Evolutionary conservation across 2,888 invertebrate genomes (phyloP).

Genomic region (Tipula lateralis): DNA sequence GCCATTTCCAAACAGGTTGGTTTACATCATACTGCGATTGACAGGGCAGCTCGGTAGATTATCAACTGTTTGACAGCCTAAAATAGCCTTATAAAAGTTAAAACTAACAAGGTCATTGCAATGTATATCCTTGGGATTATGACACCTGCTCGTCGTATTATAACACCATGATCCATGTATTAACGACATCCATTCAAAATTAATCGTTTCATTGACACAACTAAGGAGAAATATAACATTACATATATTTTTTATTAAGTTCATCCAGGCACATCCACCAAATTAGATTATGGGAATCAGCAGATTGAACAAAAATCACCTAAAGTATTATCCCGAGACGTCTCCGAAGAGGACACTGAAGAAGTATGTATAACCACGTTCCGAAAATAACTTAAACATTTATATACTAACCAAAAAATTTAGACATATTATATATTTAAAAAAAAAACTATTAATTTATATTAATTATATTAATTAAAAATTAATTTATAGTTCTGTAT

Average conservation of each 20-base stretch:
- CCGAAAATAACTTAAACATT: neutral
- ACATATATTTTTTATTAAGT: neutral
- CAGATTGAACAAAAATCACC: neutral
- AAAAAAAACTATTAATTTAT: neutral
- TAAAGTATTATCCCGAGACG: neutral
- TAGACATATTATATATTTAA: neutral
- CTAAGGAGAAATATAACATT: neutral
- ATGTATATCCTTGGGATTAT: too few species aligned
- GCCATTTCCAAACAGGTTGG: too few species aligned
- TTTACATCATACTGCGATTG: too few species aligned
- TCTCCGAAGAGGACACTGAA: constrained; percentile 20
- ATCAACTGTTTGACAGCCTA: too few species aligned
- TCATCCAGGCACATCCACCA: neutral
- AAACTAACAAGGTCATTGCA: too few species aligned
- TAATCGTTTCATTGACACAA: neutral
- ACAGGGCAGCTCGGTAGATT: too few species aligned
- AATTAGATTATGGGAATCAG: neutral
- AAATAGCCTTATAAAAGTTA: too few species aligned
- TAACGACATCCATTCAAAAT: neutral
- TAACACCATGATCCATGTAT: too few species aligned
- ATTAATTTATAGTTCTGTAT: neutral
- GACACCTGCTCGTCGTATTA: too few species aligned
- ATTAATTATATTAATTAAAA: neutral
- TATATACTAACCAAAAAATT: neutral
- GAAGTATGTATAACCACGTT: neutral